phyloP scores from a whole-genome alignment of 2,888 invertebrate genomes.

The Melieria picta region DNA sequence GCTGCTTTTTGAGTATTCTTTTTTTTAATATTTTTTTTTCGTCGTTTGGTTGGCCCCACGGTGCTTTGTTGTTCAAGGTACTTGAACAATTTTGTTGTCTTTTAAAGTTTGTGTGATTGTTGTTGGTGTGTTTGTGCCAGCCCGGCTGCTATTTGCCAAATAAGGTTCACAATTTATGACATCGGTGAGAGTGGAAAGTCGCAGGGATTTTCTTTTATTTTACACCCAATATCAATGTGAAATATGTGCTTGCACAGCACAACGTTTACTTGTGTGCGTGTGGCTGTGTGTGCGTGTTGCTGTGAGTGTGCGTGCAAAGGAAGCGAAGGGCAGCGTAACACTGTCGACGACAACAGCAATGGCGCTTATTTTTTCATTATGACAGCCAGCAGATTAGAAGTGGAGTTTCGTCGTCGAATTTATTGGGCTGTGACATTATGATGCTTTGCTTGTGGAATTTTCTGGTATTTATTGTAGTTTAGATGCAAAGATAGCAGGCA shows the following conservation, averaged over 20 bases:
- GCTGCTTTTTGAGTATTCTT: constrained; percentile 46
- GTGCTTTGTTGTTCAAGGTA: background rate
- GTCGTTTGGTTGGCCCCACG: background rate
- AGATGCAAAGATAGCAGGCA: too few relatives aligned
- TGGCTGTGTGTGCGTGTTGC: background rate
- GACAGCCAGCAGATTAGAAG: background rate
- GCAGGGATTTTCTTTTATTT: constrained; percentile 21
- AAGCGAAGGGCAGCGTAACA: background rate
- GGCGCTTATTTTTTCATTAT: constrained; percentile 8
- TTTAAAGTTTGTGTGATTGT: background rate
- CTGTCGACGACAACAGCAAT: background rate
- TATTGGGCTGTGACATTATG: too few relatives aligned
- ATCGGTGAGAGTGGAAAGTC: constrained; percentile 21
- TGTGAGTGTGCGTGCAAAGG: background rate
- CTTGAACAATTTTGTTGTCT: background rate
- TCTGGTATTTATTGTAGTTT: too few relatives aligned
- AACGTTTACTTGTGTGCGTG: background rate
- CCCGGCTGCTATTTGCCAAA: constrained; percentile 20
- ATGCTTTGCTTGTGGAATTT: too few relatives aligned
- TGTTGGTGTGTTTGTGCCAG: background rate
- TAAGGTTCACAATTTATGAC: constrained; percentile 31
- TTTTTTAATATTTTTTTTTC: constrained; percentile 7
- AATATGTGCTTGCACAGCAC: constrained; percentile 8
- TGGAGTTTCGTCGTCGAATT: background rate
- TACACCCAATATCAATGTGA: constrained; percentile 28